Conservation (phyloP, 2,888 invertebrate genomes). For the Epirrhoe tristata region DNA sequence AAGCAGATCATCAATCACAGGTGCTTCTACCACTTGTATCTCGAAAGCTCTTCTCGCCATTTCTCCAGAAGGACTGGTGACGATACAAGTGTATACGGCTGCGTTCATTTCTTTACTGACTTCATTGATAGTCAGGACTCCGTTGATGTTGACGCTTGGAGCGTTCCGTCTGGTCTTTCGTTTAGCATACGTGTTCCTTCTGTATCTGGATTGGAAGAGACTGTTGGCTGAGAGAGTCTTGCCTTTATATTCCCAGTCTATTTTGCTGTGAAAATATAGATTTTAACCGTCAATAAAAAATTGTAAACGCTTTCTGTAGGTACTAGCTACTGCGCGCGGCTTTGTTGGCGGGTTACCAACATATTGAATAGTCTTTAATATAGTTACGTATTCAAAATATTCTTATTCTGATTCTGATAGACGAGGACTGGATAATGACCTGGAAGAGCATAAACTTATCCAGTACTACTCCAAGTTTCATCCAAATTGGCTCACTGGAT, state of each 20-base stretch:
- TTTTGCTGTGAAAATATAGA: constrained; percentile 63
- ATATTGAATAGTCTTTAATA: too few relatives aligned
- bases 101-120: constrained; percentile 88
- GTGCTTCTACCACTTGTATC: constrained; percentile 90
- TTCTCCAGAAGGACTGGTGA: constrained; percentile 89
- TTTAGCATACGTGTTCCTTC: constrained; percentile 55
- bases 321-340: not conserved
- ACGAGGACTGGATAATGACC: too few relatives aligned
- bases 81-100: constrained; percentile 92
- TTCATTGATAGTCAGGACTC: constrained; percentile 86
- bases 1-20: constrained; percentile 92
- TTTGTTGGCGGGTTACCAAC: too few relatives aligned
- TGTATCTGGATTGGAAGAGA: constrained; percentile 72
- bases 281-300: not conserved
- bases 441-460: too few relatives aligned
- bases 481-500: too few relatives aligned
- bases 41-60: constrained; percentile 85
- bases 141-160: constrained; percentile 77
- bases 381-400: too few relatives aligned
- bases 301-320: too few relatives aligned
- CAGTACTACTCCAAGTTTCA: too few relatives aligned
- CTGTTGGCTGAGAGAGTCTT: constrained; percentile 68
- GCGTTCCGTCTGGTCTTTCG: constrained; percentile 63
- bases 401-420: too few relatives aligned
- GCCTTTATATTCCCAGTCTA: constrained; percentile 80